These are phyloP conservation scores for Leucophora obtusa DNA, from an alignment of 2,888 invertebrate genomes.

Conservation along the genomic window DNA sequence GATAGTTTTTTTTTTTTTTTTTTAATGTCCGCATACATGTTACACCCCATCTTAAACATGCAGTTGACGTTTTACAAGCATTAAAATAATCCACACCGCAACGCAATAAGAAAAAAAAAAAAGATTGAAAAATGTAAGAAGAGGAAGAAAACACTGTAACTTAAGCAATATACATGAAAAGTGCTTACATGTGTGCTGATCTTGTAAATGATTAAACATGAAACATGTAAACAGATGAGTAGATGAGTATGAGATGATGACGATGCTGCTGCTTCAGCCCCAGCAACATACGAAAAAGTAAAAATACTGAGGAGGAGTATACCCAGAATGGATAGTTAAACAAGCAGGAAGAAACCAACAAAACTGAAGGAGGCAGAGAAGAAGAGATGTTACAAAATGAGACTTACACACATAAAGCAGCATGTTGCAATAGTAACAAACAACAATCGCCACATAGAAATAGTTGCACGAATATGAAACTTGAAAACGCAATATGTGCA, in stretches of 20 bases:
- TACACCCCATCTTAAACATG: constrained; percentile 51
- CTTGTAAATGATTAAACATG: constrained; percentile 58
- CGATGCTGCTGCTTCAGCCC: neutral
- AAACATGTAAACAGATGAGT: constrained; percentile 55
- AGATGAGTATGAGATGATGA: constrained; percentile 1
- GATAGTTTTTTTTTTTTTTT: neutral
- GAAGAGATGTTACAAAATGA: neutral
- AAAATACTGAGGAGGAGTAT: neutral
- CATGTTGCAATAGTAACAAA: constrained; percentile 37
- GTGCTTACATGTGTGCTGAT: constrained; percentile 58
- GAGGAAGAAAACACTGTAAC: constrained; percentile 23
- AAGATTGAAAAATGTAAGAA: neutral
- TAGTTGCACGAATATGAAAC: constrained; percentile 54
- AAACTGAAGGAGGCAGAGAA: constrained; percentile 11
- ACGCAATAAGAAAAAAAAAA: constrained; percentile 15
- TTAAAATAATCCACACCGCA: constrained; percentile 53
- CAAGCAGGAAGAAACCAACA: constrained; percentile 4
- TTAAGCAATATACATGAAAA: constrained; percentile 41
- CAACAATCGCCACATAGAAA: constrained; percentile 39
- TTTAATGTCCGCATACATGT: constrained; percentile 53
- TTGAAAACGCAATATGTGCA: constrained; percentile 36
- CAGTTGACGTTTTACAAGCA: constrained; percentile 61
- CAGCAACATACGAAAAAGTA: too few species aligned
- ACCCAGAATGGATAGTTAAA: neutral
- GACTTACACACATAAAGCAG: constrained; percentile 31